Evolutionary conservation across 2,797 vertebrate genomes (phyloP).

Genomic region (Poeciliopsis paucimaculata): DNA sequence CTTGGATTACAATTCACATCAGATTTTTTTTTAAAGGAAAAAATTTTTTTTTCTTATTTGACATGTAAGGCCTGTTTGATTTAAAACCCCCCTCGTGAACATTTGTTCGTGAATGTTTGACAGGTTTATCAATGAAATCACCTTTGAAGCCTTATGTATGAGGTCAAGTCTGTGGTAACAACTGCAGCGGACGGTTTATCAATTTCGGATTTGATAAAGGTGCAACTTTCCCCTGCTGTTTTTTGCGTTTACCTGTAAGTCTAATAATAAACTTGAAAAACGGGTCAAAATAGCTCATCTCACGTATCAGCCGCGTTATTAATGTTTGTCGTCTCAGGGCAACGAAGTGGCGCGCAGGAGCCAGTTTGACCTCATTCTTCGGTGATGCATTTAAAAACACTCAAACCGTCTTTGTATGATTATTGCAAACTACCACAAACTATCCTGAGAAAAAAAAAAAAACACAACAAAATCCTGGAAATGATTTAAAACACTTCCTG

Average conservation of each 20-base stretch:
- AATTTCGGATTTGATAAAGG: constrained; percentile 35
- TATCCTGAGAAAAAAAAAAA: constrained; percentile 11
- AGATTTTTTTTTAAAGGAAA: constrained; percentile 4
- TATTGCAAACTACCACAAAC: constrained; percentile 2
- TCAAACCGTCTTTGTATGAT: background rate
- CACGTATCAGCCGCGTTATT: constrained; percentile 13
- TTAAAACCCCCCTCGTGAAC: background rate
- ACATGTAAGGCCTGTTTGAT: constrained; percentile 23
- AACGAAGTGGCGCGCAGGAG: constrained; percentile 17
- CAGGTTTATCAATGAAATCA: constrained; percentile 53
- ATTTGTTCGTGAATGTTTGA: constrained; percentile 29
- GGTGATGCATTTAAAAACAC: constrained; percentile 40
- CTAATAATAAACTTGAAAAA: constrained; percentile 29
- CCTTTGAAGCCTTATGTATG: constrained; percentile 45
- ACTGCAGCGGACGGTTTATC: constrained; percentile 29
- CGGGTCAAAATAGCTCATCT: constrained; percentile 16
- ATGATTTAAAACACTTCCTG: constrained; percentile 25
- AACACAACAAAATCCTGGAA: constrained; percentile 2
- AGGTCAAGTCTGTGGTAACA: constrained; percentile 59
- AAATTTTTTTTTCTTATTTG: constrained; percentile 10
- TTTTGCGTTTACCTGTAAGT: constrained; percentile 17
- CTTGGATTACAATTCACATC: constrained; percentile 44
- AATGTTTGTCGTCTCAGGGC: constrained; percentile 20
- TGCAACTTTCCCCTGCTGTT: constrained; percentile 18
- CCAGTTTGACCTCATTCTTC: constrained; percentile 27